Base-by-base conservation (phyloP, 2,113 vertebrate species). In the Chloropsis cyanopogon region DNA sequence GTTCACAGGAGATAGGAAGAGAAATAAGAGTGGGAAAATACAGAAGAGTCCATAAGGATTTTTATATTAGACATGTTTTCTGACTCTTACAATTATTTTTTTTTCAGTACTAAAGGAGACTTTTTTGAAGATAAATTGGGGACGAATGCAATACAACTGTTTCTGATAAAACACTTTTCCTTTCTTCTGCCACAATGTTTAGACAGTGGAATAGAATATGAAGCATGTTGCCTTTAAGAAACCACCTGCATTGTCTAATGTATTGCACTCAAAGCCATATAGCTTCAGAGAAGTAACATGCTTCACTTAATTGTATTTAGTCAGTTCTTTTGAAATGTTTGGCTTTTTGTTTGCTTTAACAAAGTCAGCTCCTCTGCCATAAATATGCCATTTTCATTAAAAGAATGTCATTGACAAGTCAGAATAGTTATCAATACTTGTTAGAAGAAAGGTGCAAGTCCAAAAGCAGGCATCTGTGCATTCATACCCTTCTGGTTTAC, bases 211-310 rank as follows among this genome's bases (percentile, higher is more conserved):
- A 60, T 44, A 41, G n/a, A 41, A 49, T 44, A n/a, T 1, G 3
- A 28, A 64, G 25, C 14, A 47, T 18, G 4, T 35, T 68, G 83
- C 21, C 11, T 65, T 73, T 72, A 69, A 57, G 54, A 90, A 70
- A 70, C 1, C 1, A 23, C 5, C 3, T 46, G 10, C 4, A 0
- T 60, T 63, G 6, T 49, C 35, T 63, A 20, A 4, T 1, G 1
- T 44, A 5, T 37, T 78, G 14, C 9, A 59, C 20, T 82, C 79
- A 35, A 42, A 82, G 33, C 3, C 26, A 64, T 29, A 31, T 12
- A 57, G 22, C 6, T 63, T 78, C 29, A 52, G 35, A 68, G 76
- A 90, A 85, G 24, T 35, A 63, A 26, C 12, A 31, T 56, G 33
- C 4, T 59, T 90, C 39, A 78, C 60, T 63, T 70, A 46, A 31